phyloP scores from a whole-genome alignment of 2,797 vertebrate species.

The Chiroxiphia lanceolata region DNA sequence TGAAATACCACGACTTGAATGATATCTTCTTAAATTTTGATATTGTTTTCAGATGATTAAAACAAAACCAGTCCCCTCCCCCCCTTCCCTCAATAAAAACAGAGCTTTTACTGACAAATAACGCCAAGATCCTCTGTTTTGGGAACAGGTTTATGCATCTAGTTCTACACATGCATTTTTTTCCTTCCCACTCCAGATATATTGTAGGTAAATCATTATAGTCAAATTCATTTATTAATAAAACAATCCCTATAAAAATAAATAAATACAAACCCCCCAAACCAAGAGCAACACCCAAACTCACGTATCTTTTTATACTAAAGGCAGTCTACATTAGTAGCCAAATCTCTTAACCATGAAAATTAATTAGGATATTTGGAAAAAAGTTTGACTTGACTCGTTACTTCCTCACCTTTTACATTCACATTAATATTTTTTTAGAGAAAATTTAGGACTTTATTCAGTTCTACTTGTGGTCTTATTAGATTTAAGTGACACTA shows the following conservation, averaged over 20 bases:
- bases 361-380: not conserved
- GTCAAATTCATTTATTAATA: not conserved
- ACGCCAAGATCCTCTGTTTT: not conserved
- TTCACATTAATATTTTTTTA: not conserved
- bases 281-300: not conserved
- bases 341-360: not conserved
- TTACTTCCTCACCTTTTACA: not conserved
- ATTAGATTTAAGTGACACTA: not conserved
- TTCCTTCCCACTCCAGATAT: not conserved
- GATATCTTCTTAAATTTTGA: too few relatives aligned
- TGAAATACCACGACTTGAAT: not conserved
- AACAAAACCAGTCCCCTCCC: not conserved
- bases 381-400: not conserved
- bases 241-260: not conserved
- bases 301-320: not conserved
- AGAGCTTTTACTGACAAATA: not conserved
- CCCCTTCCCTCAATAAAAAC: fast-evolving
- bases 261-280: not conserved
- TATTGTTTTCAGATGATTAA: not conserved
- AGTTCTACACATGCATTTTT: fast-evolving
- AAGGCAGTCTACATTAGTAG: not conserved
- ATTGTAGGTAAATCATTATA: not conserved
- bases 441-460: not conserved
- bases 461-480: not conserved
- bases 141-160: not conserved